These are phyloP conservation scores for Pelochelys cantorii DNA, from an alignment of 2,797 vertebrate genomes.

Conservation along the genomic window DNA sequence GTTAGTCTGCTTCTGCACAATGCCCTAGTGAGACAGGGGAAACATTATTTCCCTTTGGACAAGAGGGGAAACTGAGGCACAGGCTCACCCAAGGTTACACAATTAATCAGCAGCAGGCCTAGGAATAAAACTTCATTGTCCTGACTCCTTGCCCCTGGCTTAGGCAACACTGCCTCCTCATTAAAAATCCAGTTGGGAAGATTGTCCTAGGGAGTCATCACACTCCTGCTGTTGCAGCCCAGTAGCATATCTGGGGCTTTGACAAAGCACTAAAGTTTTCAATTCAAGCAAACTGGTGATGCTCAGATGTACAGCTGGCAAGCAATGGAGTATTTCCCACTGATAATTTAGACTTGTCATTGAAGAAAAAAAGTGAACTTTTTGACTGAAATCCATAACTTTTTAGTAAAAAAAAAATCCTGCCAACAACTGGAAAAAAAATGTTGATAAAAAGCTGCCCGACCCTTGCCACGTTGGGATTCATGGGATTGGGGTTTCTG, in stretches of 20 bases:
- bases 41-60: slow-evolving; percentile 35
- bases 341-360: background rate
- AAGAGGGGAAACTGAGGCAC: background rate
- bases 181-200: slow-evolving; percentile 32
- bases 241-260: slow-evolving; percentile 57
- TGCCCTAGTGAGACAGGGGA: slow-evolving; percentile 14
- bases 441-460: background rate
- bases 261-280: background rate
- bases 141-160: background rate
- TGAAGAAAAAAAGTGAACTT: background rate
- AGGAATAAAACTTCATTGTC: background rate
- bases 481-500: background rate
- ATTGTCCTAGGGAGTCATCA: background rate
- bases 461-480: background rate
- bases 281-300: slow-evolving; percentile 20
- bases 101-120: background rate
- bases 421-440: background rate
- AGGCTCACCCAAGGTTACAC: background rate
- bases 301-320: slow-evolving; percentile 20
- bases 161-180: slow-evolving; percentile 37
- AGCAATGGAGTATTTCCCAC: background rate
- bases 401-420: background rate
- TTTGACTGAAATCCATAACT: background rate
- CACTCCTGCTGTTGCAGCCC: slow-evolving; percentile 17
- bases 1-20: background rate